Evolutionary conservation across 2,113 vertebrate species (phyloP), one percentile per base, ranked within the genome.

Genomic region (Periophthalmodon schlosseri): DNA sequence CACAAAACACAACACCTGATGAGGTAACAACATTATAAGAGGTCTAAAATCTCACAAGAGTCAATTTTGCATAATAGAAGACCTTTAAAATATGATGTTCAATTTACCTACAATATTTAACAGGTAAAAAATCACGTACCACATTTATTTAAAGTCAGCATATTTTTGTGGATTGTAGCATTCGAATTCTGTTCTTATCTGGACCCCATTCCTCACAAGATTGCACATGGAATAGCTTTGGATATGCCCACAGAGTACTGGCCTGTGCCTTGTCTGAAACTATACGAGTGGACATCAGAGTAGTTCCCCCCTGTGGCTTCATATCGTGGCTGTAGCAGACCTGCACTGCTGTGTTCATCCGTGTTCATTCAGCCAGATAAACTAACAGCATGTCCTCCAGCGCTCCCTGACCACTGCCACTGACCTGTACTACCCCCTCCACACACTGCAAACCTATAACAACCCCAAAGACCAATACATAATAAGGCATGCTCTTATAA

Each of bases 311-410:
- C 73, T 54, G 5, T 75, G 76, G 67, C 21, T 28, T 28, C 47
- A 39, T 33, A 24, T 28, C 36, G 68, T 46, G 75, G 57, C 80
- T 70, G 52, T 72, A 49, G 79, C 71, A 83, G 81, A 91, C 86
- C 84, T 88, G 79, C 69, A 74, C 75, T 70, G 76, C 68, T 79
- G 71, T 84, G 78, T 73, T 86, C 86, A 80, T 70, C 71, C 63
- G 65, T 82, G 88, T 76, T 90, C 83, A 90, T 66, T 76, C 84
- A 87, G 81, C 85, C 86, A 81, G 74, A 86, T 87, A 85, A 90
- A 91, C 88, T 88, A 86, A 86, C 80, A 87, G 77, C 69, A 77
- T 83, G 82, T 88, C 89, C 84, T 86, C 76, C 9, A 87, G 90
- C 83, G 6, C 65, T 79, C 85, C 75, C 73, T 86, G 80, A 3